Base-by-base conservation (phyloP, 2,113 vertebrate genomes). In the Corythornis madagascariensis region DNA sequence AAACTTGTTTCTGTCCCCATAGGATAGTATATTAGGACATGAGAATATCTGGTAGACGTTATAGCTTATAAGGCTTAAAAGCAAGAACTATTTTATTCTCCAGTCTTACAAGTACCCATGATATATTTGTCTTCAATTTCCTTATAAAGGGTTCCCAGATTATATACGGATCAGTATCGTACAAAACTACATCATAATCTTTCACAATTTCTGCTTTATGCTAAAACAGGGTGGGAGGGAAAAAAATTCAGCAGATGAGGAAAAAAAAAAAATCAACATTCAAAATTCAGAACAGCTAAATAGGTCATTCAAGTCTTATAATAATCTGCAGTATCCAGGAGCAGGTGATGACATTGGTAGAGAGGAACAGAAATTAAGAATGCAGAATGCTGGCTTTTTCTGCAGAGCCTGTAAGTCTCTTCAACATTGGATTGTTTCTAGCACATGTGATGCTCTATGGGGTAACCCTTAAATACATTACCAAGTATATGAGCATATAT, bases 301-400 rank as follows among this genome's bases (percentile, higher is more conserved):
- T 96, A 95, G 95, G 95, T 96, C 95, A 96, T 86, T 93, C 90
- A 79, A 88, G 88, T 91, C 92, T 97, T 96, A 95, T 57, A 92
- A 89, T 89, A 94, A 96, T 95, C 92, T 95, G 76, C 60, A 86
- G 73, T 35, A 88, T 88, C 28, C 71, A 55, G 75, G 40, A 94
- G 94, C 78, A 94, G 84, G 72, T 81, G 87, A 89, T 94, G 69
- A 55, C 86, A 92, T 0, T 64, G 31, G 56, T 40, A 81, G 67
- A 75, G 63, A 90, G 63, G 60, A 94, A 69, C 19, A 81, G 70
- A 86, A 95, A 89, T 43, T 22, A 59, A 60, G 92, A 87, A 71
- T 71, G 80, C 16, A 71, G 50, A 78, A 75, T 13, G 4, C 14
- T 69, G 83, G 21, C 43, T 79, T 71, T 83, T 89, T 84, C 86